These are phyloP conservation scores for Anastrepha obliqua DNA, from an alignment of 1,140 invertebrate genomes.

Conservation along the genomic window DNA sequence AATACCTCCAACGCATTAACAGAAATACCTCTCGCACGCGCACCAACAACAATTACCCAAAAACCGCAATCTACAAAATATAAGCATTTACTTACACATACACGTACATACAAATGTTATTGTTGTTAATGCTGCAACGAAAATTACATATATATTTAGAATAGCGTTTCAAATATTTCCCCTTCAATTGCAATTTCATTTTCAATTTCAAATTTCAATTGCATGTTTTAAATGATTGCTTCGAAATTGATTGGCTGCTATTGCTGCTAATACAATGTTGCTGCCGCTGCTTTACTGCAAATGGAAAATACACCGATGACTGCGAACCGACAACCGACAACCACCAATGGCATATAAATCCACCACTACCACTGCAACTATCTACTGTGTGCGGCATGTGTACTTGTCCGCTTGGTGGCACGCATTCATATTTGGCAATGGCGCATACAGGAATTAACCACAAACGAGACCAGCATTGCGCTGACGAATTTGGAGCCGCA, in stretches of 20 bases:
- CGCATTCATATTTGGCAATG: not conserved
- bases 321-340: not conserved
- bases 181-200: not conserved
- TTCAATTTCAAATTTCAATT: slow-evolving; percentile 48
- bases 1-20: not conserved
- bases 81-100: not conserved
- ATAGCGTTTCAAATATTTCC: not conserved
- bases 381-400: not conserved
- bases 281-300: not conserved
- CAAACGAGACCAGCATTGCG: slow-evolving; percentile 78
- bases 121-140: not conserved
- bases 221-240: slow-evolving; percentile 29
- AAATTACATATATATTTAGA: not conserved
- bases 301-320: slow-evolving; percentile 6
- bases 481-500: slow-evolving; percentile 80
- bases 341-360: not conserved
- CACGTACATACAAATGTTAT: not conserved
- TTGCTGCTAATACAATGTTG: not conserved
- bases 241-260: not conserved
- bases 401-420: not conserved
- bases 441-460: slow-evolving; percentile 79
- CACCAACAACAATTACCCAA: no score
- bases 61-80: not conserved
- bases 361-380: not conserved
- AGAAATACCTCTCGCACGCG: not conserved